Conservation (phyloP, 1,140 invertebrate genomes). For the Physella acuta region DNA sequence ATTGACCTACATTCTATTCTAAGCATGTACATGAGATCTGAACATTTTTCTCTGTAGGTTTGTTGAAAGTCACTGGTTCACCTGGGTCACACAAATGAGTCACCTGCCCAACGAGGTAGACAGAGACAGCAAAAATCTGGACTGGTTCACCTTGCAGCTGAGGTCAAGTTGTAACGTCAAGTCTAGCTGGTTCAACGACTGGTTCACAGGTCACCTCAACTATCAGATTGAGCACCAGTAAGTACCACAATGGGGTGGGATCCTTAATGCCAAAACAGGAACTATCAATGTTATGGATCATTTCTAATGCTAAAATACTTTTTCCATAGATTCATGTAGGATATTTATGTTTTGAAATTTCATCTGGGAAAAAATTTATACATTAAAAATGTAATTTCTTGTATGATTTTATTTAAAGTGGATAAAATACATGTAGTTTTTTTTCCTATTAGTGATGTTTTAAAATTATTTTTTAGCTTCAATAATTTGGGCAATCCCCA, state of each 20-base stretch:
- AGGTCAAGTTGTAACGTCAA: constrained; percentile 46
- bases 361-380: neutral
- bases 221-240: constrained; percentile 60
- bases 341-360: neutral
- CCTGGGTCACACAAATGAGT: constrained; percentile 54
- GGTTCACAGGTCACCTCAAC: constrained; percentile 59
- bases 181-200: constrained; percentile 48
- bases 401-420: no score
- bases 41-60: no score
- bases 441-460: no score
- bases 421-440: no score
- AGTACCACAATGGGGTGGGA: constrained; percentile 18
- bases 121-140: constrained; percentile 36
- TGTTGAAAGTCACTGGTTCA: constrained; percentile 56
- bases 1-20: no score
- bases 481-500: no score
- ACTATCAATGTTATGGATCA: neutral
- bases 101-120: constrained; percentile 55
- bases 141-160: constrained; percentile 51
- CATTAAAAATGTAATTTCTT: no score
- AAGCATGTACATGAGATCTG: no score
- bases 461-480: no score
- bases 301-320: neutral
- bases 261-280: neutral
- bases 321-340: neutral